These are phyloP conservation scores for Eurystomus gularis DNA, from an alignment of 2,113 vertebrate genomes.

Conservation along the genomic window DNA sequence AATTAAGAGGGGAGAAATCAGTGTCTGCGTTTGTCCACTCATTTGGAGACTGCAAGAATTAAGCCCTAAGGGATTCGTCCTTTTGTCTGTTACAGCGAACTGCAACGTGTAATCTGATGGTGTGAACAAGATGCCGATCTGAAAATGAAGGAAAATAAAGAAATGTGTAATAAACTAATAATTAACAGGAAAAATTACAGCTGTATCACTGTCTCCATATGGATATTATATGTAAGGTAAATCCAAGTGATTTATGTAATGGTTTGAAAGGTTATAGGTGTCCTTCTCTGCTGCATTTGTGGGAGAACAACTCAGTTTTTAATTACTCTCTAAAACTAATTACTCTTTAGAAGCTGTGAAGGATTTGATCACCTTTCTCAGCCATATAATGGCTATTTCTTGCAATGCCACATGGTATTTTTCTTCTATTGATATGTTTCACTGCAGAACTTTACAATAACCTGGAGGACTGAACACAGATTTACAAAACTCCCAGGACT, in stretches of 20 bases:
- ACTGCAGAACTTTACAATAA: background rate
- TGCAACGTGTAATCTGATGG: background rate
- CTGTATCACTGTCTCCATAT: background rate
- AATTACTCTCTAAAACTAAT: background rate
- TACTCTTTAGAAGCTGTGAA: background rate
- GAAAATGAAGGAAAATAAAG: background rate
- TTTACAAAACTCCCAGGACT: background rate
- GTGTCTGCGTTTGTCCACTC: background rate
- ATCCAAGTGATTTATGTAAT: background rate
- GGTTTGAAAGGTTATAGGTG: background rate
- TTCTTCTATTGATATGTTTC: accelerated
- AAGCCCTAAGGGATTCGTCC: background rate
- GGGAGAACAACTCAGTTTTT: background rate
- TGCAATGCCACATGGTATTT: background rate
- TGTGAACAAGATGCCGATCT: background rate
- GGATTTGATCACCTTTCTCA: background rate
- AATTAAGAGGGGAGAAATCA: background rate
- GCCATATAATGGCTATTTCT: background rate
- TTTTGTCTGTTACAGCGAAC: background rate
- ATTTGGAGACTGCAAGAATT: background rate
- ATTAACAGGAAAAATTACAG: background rate
- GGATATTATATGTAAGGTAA: background rate
- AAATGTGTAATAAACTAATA: background rate
- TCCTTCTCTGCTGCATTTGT: background rate
- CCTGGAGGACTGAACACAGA: background rate